Evolutionary conservation across 2,113 vertebrate genomes (phyloP).

Genomic region (Cottus gobio): DNA sequence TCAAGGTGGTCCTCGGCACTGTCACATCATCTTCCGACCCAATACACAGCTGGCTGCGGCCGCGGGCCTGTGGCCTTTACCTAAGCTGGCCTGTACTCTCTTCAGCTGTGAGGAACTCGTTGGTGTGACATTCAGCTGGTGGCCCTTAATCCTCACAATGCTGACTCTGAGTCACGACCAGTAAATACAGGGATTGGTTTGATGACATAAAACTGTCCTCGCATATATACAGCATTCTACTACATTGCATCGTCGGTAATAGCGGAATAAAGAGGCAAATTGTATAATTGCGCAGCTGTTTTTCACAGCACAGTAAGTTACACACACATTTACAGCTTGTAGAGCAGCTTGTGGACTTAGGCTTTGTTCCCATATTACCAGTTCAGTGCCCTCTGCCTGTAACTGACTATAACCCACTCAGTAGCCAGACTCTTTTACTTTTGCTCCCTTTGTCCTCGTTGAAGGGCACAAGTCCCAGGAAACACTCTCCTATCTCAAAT

Average conservation of each 20-base stretch:
- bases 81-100: slow-evolving; percentile 51
- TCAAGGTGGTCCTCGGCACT: slow-evolving; percentile 67
- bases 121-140: slow-evolving; percentile 55
- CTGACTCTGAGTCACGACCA: slow-evolving; percentile 16
- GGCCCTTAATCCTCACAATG: slow-evolving; percentile 49
- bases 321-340: neutral
- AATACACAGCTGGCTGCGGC: slow-evolving; percentile 64
- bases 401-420: neutral
- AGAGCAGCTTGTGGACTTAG: neutral
- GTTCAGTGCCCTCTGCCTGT: neutral
- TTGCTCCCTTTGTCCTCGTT: slow-evolving; percentile 36
- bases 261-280: neutral
- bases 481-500: slow-evolving; percentile 43
- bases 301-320: neutral
- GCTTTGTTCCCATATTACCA: neutral
- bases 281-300: neutral
- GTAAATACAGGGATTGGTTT: slow-evolving; percentile 34
- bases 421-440: neutral
- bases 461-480: slow-evolving; percentile 36
- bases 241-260: slow-evolving; percentile 1
- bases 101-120: slow-evolving; percentile 34
- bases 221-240: neutral
- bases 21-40: slow-evolving; percentile 61
- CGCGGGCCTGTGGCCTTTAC: slow-evolving; percentile 57
- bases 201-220: neutral